Evolutionary conservation across 2,888 invertebrate species (phyloP).

Genomic region (Rhaphigaster nebulosa): DNA sequence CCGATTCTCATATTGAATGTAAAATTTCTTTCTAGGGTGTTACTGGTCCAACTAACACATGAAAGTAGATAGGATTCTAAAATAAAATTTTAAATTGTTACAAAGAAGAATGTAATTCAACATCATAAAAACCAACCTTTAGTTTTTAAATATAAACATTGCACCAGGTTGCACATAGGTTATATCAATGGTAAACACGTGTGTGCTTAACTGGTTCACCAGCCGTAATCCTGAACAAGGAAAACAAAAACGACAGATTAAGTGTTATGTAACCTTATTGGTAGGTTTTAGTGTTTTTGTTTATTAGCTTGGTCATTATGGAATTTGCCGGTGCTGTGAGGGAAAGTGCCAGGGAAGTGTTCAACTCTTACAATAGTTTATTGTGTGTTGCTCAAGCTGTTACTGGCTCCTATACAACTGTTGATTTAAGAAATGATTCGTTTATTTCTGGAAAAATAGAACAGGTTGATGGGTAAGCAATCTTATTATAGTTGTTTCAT

Average conservation of each 20-base stretch:
- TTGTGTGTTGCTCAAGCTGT: conserved; percentile 76
- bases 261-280: conserved; percentile 12
- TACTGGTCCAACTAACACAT: background rate
- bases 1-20: background rate
- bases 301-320: background rate
- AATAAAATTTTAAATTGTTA: background rate
- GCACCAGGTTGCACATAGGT: background rate
- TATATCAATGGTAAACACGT: background rate
- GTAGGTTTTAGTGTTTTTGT: background rate
- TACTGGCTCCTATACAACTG: conserved; percentile 74
- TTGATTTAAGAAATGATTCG: conserved; percentile 79
- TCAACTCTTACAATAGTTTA: conserved; percentile 72
- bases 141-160: background rate
- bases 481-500: background rate
- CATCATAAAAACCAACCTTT: background rate
- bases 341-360: background rate
- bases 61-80: background rate
- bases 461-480: conserved; percentile 75
- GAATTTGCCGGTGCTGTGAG: background rate
- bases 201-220: background rate
- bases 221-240: background rate
- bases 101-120: background rate
- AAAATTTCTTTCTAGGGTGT: background rate
- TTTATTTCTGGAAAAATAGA: conserved; percentile 75
- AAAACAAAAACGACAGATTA: background rate